Evolutionary conservation across 2,888 invertebrate species (phyloP).

Genomic region (Zaprionus obscuricornis): DNA sequence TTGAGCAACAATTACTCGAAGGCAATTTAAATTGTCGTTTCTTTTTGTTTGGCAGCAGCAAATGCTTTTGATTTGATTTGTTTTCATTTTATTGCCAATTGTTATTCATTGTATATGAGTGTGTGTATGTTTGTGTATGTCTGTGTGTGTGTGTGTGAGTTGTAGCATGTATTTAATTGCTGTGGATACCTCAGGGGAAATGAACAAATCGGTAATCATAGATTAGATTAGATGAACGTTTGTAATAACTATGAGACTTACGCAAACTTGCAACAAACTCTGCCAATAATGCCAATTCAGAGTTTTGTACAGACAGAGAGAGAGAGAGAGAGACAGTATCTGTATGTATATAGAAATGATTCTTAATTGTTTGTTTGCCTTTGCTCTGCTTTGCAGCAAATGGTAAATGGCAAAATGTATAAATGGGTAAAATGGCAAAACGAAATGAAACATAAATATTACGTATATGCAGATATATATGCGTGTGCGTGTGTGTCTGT

Average conservation of each 20-base stretch:
- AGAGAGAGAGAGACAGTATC: too few relatives aligned
- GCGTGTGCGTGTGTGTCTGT: too few relatives aligned
- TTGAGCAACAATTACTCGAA: slow-evolving; percentile 45
- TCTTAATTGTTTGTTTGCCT: slow-evolving; percentile 68
- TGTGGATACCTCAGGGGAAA: slow-evolving; percentile 47
- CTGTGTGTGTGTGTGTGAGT: slow-evolving; percentile 13
- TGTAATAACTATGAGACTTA: slow-evolving; percentile 53
- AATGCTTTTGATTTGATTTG: slow-evolving; percentile 50
- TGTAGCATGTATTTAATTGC: slow-evolving; percentile 62
- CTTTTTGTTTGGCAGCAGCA: slow-evolving; percentile 29
- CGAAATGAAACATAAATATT: slow-evolving; percentile 76
- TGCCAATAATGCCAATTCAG: slow-evolving; percentile 57
- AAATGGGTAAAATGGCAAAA: slow-evolving; percentile 17
- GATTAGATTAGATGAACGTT: slow-evolving; percentile 74
- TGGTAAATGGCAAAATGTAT: background rate
- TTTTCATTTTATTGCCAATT: slow-evolving; percentile 59
- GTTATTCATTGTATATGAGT: slow-evolving; percentile 40
- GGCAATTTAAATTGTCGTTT: slow-evolving; percentile 44
- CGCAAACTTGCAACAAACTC: slow-evolving; percentile 34
- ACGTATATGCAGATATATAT: slow-evolving; percentile 72
- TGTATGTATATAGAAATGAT: too few relatives aligned
- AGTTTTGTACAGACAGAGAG: slow-evolving; percentile 36
- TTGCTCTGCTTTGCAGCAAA: background rate
- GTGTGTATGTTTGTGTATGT: slow-evolving; percentile 36
- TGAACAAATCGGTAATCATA: slow-evolving; percentile 52